These are phyloP conservation scores for Salarias fasciatus DNA, from an alignment of 2,797 vertebrate species.

Conservation along the genomic window DNA sequence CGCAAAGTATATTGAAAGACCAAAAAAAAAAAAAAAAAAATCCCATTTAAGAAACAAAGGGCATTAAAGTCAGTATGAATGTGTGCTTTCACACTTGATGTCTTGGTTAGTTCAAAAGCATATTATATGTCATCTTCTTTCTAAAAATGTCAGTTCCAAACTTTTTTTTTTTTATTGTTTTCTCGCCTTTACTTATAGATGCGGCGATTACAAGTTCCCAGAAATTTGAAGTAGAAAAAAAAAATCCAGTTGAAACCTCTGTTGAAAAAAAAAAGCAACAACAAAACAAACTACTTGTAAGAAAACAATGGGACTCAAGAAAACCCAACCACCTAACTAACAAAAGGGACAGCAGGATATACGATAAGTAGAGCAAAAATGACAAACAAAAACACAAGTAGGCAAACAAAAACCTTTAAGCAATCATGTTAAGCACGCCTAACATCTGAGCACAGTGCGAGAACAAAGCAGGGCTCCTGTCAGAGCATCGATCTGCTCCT, in stretches of 20 bases:
- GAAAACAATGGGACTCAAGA: slow-evolving; percentile 35
- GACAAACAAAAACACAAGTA: slow-evolving; percentile 83
- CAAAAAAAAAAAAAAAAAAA: slow-evolving; percentile 50
- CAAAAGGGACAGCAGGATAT: slow-evolving; percentile 69
- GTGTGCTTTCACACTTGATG: background rate
- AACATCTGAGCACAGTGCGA: slow-evolving; percentile 93
- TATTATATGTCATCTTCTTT: background rate
- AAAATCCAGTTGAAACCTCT: slow-evolving; percentile 27
- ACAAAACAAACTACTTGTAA: slow-evolving; percentile 2
- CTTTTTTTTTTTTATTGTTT: background rate
- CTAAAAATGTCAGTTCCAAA: background rate
- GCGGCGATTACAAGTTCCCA: slow-evolving; percentile 4
- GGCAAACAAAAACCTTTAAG: slow-evolving; percentile 95
- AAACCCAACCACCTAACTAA: slow-evolving; percentile 37
- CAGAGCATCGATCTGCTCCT: slow-evolving; percentile 95
- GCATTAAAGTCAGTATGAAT: slow-evolving; percentile 40
- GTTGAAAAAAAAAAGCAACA: slow-evolving; percentile 5
- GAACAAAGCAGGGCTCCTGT: slow-evolving; percentile 96
- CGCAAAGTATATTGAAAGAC: slow-evolving; percentile 65
- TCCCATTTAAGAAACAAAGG: slow-evolving; percentile 23
- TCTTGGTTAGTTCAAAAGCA: background rate
- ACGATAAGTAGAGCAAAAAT: slow-evolving; percentile 68
- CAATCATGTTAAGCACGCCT: slow-evolving; percentile 96
- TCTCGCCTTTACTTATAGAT: slow-evolving; percentile 1
- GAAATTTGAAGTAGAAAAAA: slow-evolving; percentile 13